Evolutionary conservation across 2,113 vertebrate species (phyloP), one percentile per base, ranked within the genome.

Genomic region (Proterorhinus semilunaris): DNA sequence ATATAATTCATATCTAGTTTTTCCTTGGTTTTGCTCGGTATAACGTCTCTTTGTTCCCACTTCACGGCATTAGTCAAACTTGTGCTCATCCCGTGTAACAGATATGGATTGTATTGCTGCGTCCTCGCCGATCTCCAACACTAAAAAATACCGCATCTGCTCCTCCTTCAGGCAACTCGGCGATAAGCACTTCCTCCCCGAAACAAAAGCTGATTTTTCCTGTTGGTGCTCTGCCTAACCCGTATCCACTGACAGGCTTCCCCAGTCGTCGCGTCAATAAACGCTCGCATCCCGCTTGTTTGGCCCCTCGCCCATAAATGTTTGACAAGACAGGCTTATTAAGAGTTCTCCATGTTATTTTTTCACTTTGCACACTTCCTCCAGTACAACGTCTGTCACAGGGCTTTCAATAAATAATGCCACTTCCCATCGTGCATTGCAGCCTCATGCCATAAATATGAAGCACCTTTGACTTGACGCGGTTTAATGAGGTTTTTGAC

Each of bases 251-350:
- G 89, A 87, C 88, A 86, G 81, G 75, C 72, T 74, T 69, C 65
- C 78, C 84, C 67, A 73, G 49, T 83, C 81, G 62, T 48, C 63
- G 74, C 86, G 86, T 86, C 85, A 90, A 80, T 83, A 86, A 87
- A 75, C 45, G 49, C 47, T 71, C 48, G 61, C 68, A 69, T 84
- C 65, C 77, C 66, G 68, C 75, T 82, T 87, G 83, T 87, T 88
- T 87, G 82, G 75, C 54, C 50, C 87, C 78, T 83, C 73, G 80
- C 79, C 75, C 81, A 84, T 88, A 86, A 88, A 90, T 86, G 83
- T 89, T 90, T 90, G 90, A 87, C 87, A 88, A 83, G 83, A 83
- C 85, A 69, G 82, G 45, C 85, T 90, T 80, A 86, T 87, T 87
- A 89, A 76, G 74, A 66, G 58, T 68, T 66, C 81, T 61, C 64